Conservation (phyloP, 2,888 invertebrate species). For the Osmoderma eremita region DNA sequence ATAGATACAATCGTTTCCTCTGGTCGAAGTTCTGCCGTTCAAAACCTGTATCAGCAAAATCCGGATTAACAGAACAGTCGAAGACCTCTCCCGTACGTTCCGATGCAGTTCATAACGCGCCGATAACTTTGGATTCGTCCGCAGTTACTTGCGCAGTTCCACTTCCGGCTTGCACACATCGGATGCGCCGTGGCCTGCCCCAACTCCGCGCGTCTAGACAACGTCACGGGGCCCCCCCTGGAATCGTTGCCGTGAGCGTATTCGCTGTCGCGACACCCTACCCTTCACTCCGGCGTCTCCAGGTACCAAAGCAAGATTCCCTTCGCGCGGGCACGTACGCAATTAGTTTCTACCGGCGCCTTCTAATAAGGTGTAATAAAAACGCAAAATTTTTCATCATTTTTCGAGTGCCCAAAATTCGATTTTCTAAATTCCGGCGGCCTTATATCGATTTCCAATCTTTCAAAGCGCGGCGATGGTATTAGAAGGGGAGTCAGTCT, state of each 20-base stretch:
- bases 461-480: too few relatives aligned
- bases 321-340: background rate
- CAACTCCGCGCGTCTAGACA: constrained; percentile 38
- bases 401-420: too few relatives aligned
- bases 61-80: too few relatives aligned
- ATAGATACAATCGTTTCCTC: too few relatives aligned
- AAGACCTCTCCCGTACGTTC: background rate
- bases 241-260: background rate
- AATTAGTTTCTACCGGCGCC: background rate
- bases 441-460: background rate
- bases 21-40: too few relatives aligned
- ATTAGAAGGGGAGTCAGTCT: too few relatives aligned
- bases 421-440: background rate
- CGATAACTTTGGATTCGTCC: constrained; percentile 2
- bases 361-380: too few relatives aligned
- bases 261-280: background rate
- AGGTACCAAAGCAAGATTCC: background rate
- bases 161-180: constrained; percentile 37
- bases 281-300: background rate
- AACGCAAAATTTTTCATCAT: too few relatives aligned
- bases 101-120: constrained; percentile 10
- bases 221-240: constrained; percentile 16
- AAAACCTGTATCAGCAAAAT: too few relatives aligned
- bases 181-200: constrained; percentile 38
- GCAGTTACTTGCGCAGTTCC: constrained; percentile 18